These are phyloP conservation scores for Suricata suricatta DNA, from an alignment of 2,113 vertebrate species.

Conservation along the genomic window DNA sequence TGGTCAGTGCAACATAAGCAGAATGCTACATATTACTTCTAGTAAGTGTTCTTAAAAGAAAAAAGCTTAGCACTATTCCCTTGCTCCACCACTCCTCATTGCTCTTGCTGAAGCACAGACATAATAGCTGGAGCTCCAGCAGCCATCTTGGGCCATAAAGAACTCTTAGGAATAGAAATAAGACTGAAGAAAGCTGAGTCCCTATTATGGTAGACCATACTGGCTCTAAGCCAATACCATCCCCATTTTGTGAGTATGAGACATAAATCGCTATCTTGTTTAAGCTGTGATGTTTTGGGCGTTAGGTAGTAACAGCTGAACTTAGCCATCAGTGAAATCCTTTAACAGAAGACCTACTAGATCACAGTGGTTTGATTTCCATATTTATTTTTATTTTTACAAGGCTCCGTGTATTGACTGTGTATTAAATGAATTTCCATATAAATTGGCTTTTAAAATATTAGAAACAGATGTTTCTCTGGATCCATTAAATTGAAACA, in stretches of 20 bases:
- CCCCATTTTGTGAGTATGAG: neutral
- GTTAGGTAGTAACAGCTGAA: neutral
- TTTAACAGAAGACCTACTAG: conserved; percentile 54
- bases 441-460: conserved; percentile 87
- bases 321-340: neutral
- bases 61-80: neutral
- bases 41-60: neutral
- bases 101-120: neutral
- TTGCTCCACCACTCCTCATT: no score
- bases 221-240: neutral
- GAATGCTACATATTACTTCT: neutral
- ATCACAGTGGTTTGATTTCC: conserved; percentile 69
- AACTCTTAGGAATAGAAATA: neutral
- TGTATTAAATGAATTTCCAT: conserved; percentile 85
- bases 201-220: neutral
- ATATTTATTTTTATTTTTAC: conserved; percentile 77
- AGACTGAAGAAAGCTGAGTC: neutral
- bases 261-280: neutral
- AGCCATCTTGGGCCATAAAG: neutral
- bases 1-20: neutral
- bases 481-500: conserved; percentile 85
- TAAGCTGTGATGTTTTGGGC: neutral
- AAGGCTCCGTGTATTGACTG: conserved; percentile 79
- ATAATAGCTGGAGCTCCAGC: neutral
- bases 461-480: conserved; percentile 84